Evolutionary conservation across 2,888 invertebrate genomes (phyloP), one percentile per base, ranked within the genome.

Genomic region (Hypsopygia costalis): DNA sequence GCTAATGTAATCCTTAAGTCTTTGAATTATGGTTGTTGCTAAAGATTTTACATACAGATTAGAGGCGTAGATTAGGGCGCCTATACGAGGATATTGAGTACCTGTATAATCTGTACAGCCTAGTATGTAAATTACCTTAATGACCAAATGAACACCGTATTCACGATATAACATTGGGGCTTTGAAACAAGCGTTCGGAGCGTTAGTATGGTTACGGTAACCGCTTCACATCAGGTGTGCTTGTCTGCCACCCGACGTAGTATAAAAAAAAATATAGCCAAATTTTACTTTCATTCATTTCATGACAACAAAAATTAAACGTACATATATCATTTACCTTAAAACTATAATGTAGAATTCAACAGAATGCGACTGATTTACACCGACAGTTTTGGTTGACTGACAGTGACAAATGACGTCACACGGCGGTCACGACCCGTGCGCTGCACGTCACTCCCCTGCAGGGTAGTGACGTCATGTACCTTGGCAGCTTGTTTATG

Each of bases 321-420:
- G n/a, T n/a, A n/a, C n/a, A n/a, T n/a, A n/a, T n/a, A n/a, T n/a
- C n/a, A n/a, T n/a, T n/a, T n/a, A n/a, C n/a, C n/a, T n/a, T n/a
- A n/a, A n/a, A n/a, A 16, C 4, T 16, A 34, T 34, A 46, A 33
- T 44, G 46, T 48, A 53, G 44, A 46, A 49, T 49, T 48, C 49
- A 47, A 51, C 51, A 58, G 53, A 55, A 45, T 43, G 45, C 51
- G 62, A 63, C 70, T 69, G 74, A 79, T 76, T 76, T 75, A 75
- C 68, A 68, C 69, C 59, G 66, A 62, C 65, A 63, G 69, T 68
- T 60, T 64, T 54, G 54, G 53, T 48, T 62, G 68, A 69, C 62
- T 64, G 82, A 80, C 81, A 68, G 61, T 75, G 76, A 85, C 72
- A 73, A 81, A 85, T 79, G 71, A 79, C 78, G 72, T 78, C 75